A percentile compares a stretch with the other conserved stretches of the same genome.
Conservation (phyloP, 2,888 invertebrate genomes). For the Ennomos quercinarius region DNA sequence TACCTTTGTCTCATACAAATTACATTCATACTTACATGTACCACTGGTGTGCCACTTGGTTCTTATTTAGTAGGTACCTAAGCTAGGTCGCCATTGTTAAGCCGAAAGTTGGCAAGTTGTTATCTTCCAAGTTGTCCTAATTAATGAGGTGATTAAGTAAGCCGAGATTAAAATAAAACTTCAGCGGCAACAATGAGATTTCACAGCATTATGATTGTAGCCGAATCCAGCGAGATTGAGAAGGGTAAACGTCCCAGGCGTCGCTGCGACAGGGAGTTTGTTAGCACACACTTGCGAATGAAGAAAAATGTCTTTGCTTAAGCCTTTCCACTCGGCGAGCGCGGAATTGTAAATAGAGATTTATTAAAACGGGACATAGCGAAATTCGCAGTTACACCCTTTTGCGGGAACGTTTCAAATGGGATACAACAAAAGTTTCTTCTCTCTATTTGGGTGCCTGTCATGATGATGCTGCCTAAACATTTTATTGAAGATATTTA, state of each 20-base stretch:
- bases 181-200: conserved; percentile 42
- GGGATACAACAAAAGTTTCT: conserved; percentile 55
- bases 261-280: conserved; percentile 67
- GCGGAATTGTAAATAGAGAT: conserved; percentile 82
- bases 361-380: conserved; percentile 80
- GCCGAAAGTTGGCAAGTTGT: conserved; percentile 37
- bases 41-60: neutral
- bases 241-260: conserved; percentile 66
- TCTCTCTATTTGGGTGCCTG: conserved; percentile 47
- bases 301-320: conserved; percentile 84
- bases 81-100: conserved; percentile 35
- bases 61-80: conserved; percentile 24
- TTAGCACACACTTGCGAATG: conserved; percentile 80
- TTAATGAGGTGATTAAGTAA: conserved; percentile 47
- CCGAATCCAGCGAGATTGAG: conserved; percentile 68
- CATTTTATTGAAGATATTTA: conserved; percentile 34
- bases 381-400: conserved; percentile 69
- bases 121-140: conserved; percentile 32
- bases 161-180: conserved; percentile 55
- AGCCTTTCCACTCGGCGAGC: conserved; percentile 78
- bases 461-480: conserved; percentile 35
- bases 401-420: conserved; percentile 54
- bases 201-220: conserved; percentile 60
- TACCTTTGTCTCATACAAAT: too few species aligned
- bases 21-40: too few species aligned